Evolutionary conservation across 2,888 invertebrate genomes (phyloP), one percentile per base, ranked within the genome.

Genomic region (Phyllotreta striolata): DNA sequence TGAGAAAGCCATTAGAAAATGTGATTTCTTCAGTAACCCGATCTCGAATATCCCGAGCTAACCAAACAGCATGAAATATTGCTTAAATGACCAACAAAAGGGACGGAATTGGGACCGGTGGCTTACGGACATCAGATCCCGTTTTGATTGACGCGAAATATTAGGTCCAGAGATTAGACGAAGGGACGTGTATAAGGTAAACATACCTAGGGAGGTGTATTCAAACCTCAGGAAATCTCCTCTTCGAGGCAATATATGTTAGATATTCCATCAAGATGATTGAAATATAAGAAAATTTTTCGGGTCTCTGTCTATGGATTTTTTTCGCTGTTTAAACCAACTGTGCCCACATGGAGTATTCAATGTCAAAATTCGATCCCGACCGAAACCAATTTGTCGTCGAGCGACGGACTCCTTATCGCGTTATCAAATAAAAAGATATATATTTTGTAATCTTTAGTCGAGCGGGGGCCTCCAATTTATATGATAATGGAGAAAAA

Each of bases 401-500:
- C 8, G 43, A 59, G 59, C 41, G 43, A 40, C 59, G 46, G 37
- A 47, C 13, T 41, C 37, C 58, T 58, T 47, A 46, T 58, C 44
- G 24, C 54, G 54, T 63, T 47, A 52, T 56, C 56, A 35, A 44
- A 60, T 64, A 64, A 55, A 41, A 46, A 61, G 59, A 60, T 49
- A 47, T 40, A 24, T 24, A 54, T 61, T 57, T 56, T 57, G 64
- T 64, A 46, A 56, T 56, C 61, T 64, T 57, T 64, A 61, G 51
- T 55, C 52, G 60, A 43, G 44, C 9, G 40, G 60, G 24, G 51
- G 10, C 43, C 41, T 61, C 38, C 64, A 61, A 64, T 64, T 64
- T 64, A 61, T 64, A 64, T 60, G 61, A 56, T 64, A 64, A 64
- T 64, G 40, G 46, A 37, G 12, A 24, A 41, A 64, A 56, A 44